Evolutionary conservation across 2,113 vertebrate genomes (phyloP), one percentile per base, ranked within the genome.

Genomic region (Grallaria varia): DNA sequence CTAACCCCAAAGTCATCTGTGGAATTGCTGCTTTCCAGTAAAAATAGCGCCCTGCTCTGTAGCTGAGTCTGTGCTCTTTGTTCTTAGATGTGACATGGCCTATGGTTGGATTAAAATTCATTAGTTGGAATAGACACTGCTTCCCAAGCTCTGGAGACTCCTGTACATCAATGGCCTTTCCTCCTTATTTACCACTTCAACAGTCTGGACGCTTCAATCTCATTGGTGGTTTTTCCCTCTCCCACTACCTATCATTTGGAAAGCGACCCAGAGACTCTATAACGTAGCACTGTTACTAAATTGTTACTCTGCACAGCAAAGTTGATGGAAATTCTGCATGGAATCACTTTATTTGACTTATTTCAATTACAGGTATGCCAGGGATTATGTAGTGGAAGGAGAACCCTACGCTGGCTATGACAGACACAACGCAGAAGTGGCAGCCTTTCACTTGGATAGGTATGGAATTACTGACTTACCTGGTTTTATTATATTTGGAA

Each of bases 381-480:
- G 99, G 93, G 98, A 99, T 96, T 98, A 99, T 33, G 97, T 99
- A 71, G 99, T 99, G 13, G 99, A 99, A 95, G 99, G 99, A 52
- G 99, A 99, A 44, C 99, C 99, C 0, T 99, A 99, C 0, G 99
- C 99, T 35, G 99, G 99, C 33, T 99, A 99, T 4, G 99, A 99
- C 90, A 97, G 99, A 74, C 99, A 99, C 98, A 99, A 99, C 1
- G 99, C 99, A 49, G 99, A 99, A 95, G 99, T 99, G 83, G 99
- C 99, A 55, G 99, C 99, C 83, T 99, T 99, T 95, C 99, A 99
- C 92, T 96, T 99, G 97, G 99, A 99, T 97, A 99, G 99, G 99
- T 99, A 97, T 37, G 95, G 94, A 71, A 69, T 23, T 66, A 16
- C 3, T 66, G 56, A 16, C 16, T 64, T 67, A 27, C 16, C 40